These are phyloP conservation scores for Bombus pyrosoma DNA, from an alignment of 1,140 invertebrate species.

Conservation along the genomic window DNA sequence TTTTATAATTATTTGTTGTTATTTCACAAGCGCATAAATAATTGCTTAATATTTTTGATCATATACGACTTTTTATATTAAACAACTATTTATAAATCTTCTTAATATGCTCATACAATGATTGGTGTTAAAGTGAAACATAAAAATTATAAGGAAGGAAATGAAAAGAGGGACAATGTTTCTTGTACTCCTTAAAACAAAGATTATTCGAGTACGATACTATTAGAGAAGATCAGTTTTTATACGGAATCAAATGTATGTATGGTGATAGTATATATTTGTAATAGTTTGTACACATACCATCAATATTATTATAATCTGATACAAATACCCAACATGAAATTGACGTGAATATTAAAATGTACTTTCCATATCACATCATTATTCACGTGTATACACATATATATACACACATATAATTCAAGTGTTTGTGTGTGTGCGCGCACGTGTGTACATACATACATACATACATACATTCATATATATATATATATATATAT, in stretches of 20 bases:
- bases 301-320: conserved; percentile 69
- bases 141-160: conserved; percentile 58
- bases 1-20: conserved; percentile 46
- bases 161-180: conserved; percentile 55
- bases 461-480: background rate
- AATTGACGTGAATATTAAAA: conserved; percentile 71
- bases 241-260: conserved; percentile 54
- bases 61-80: conserved; percentile 41
- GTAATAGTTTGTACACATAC: conserved; percentile 72
- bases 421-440: background rate
- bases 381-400: conserved; percentile 59
- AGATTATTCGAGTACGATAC: conserved; percentile 51
- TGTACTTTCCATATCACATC: conserved; percentile 66
- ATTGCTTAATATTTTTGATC: conserved; percentile 41
- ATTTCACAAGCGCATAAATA: conserved; percentile 47
- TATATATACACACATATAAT: conserved; percentile 29
- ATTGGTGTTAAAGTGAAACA: conserved; percentile 53
- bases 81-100: conserved; percentile 56
- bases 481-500: too few species aligned
- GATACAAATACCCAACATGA: conserved; percentile 67
- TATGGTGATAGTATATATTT: conserved; percentile 60
- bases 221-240: conserved; percentile 46
- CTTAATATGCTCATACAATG: conserved; percentile 61
- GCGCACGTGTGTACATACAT: background rate
- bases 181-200: conserved; percentile 68